These are phyloP conservation scores for Ceratothoa steindachneri DNA, from an alignment of 2,888 invertebrate genomes.

Conservation along the genomic window DNA sequence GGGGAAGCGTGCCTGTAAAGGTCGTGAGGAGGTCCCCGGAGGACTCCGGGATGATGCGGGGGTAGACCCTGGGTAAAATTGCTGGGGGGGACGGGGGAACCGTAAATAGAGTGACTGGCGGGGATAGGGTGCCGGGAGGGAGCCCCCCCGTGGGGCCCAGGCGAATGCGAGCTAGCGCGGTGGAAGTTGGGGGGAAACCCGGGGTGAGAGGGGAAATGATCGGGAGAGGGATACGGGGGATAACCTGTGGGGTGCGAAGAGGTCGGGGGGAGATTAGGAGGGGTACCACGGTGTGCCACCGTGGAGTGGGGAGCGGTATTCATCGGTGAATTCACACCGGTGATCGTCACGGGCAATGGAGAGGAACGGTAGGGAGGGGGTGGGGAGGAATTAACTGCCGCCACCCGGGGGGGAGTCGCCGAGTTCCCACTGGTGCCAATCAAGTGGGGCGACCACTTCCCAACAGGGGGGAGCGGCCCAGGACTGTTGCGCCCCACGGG, in stretches of 20 bases:
- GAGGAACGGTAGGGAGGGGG: conserved; percentile 42
- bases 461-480: conserved; percentile 30
- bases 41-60: conserved; percentile 37
- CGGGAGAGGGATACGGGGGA: conserved; percentile 27
- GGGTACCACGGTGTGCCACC: conserved; percentile 1
- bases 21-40: conserved; percentile 43
- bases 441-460: conserved; percentile 40
- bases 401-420: conserved; percentile 33
- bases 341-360: conserved; percentile 28
- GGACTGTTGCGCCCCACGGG: conserved; percentile 24
- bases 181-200: conserved; percentile 34
- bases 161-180: conserved; percentile 33
- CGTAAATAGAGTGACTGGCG: conserved; percentile 13
- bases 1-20: conserved; percentile 32
- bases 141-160: conserved; percentile 28
- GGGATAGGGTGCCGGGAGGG: conserved; percentile 34
- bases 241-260: conserved; percentile 28
- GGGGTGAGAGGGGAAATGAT: conserved; percentile 38
- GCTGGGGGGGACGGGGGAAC: not conserved
- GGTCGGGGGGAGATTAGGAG: conserved; percentile 9
- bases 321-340: conserved; percentile 14
- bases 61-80: conserved; percentile 24
- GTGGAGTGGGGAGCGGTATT: conserved; percentile 27
- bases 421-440: conserved; percentile 26
- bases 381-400: conserved; percentile 36